Percentiles rank a stretch among this genome's conserved stretches.
phyloP scores from a whole-genome alignment of 2,888 invertebrate genomes.

The Orthosia gracilis region DNA sequence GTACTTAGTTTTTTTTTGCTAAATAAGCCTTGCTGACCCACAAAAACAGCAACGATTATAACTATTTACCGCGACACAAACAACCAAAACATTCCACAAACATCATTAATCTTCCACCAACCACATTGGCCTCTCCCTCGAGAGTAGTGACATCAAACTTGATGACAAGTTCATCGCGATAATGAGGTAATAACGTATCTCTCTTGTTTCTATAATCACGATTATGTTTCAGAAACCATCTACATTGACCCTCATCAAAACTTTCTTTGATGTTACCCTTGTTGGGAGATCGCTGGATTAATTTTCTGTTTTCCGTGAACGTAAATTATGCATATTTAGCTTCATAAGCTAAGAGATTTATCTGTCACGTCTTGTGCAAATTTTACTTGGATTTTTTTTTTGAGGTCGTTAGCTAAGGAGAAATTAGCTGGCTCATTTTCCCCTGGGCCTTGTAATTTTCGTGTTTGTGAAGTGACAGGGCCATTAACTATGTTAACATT shows the following conservation, averaged over 20 bases:
- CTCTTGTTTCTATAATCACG: constrained; percentile 63
- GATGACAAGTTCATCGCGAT: constrained; percentile 54
- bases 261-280: constrained; percentile 76
- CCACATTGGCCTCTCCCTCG: constrained; percentile 41
- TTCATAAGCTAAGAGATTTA: constrained; percentile 50
- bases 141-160: constrained; percentile 43
- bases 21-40: neutral
- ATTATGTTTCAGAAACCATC: constrained; percentile 72
- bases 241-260: constrained; percentile 82
- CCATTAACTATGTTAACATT: neutral
- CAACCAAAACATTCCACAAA: constrained; percentile 42
- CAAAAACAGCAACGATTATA: constrained; percentile 20
- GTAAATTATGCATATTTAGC: constrained; percentile 74
- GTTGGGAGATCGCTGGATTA: constrained; percentile 71
- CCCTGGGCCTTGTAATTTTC: neutral
- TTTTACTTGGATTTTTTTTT: constrained; percentile 15
- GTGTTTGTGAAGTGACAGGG: neutral
- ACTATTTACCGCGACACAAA: constrained; percentile 7
- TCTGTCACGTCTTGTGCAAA: constrained; percentile 20
- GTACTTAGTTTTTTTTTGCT: too few relatives aligned
- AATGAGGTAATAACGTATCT: constrained; percentile 64
- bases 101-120: constrained; percentile 42
- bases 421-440: neutral
- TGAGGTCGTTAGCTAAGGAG: neutral
- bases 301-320: constrained; percentile 75